Evolutionary conservation across 2,797 vertebrate genomes (phyloP), one percentile per base, ranked within the genome.

Genomic region (Etheostoma perlongum): DNA sequence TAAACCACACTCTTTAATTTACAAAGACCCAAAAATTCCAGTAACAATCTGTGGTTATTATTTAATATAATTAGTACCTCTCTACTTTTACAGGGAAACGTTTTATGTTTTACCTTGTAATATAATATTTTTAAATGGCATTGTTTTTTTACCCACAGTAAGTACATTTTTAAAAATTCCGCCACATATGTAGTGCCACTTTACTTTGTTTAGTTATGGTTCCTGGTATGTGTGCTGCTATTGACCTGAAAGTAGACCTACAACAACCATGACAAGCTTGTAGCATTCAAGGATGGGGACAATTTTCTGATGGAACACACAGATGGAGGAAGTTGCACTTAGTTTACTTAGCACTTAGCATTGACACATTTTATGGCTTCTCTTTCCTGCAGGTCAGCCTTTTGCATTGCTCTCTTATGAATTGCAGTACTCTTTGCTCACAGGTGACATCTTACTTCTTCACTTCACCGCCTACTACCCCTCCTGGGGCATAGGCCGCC

Each of bases 241-340:
- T n/a, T 23, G 14, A 57, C 40, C 27, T 25, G 36, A 64, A 11
- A 14, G 18, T 42, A 12, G 10, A 14, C n/a, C 12, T 18, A 21
- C 0, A 13, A 14, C 0, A 14, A 54, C 36, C 27, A 18, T 51
- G 21, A 76, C 1, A 1, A 33, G 18, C 21, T 4, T 54, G 64
- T 6, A 68, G 54, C 3, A 58, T 33, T 57, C 27, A 1, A 44
- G 48, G n/a, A 57, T 1, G 3, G 14, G 21, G 9, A 69, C 3
- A 52, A 46, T 27, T 73, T 40, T 72, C 64, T 68, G 33, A 84
- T 81, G 76, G 30, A 36, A 8, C 0, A 1, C 67, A 21, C 84
- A 84, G 79, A 88, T 82, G 75, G 72, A 88, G 86, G 83, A 87
- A 84, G 71, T 23, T 19, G 23, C 36, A 25, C 12, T 18, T 5